Conservation (phyloP, 1,140 invertebrate species). For the Meloidogyne floridensis region DNA sequence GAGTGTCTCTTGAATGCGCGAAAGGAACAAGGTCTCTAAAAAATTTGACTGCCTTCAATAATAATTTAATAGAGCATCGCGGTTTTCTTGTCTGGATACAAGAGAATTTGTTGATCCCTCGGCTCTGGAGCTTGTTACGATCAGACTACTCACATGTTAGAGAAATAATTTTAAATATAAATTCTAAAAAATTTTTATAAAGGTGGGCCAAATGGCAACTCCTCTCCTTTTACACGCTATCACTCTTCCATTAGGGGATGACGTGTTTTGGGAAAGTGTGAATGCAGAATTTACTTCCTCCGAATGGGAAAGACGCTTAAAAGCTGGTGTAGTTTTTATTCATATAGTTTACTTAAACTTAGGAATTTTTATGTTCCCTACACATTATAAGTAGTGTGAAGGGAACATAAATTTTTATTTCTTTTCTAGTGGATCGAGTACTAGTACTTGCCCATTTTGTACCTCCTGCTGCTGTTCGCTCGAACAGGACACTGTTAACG, state of each 20-base stretch:
- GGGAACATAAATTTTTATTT: slow-evolving; percentile 26
- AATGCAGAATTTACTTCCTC: slow-evolving; percentile 87
- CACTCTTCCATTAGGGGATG: slow-evolving; percentile 84
- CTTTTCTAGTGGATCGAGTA: slow-evolving; percentile 55
- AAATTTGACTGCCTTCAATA: background rate
- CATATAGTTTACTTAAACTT: slow-evolving; percentile 23
- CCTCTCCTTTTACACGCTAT: slow-evolving; percentile 90
- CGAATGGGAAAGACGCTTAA: slow-evolving; percentile 86
- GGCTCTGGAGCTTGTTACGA: slow-evolving; percentile 90
- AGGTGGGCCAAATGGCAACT: slow-evolving; percentile 67
- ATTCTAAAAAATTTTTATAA: background rate
- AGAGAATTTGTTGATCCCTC: slow-evolving; percentile 89
- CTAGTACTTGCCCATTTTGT: slow-evolving; percentile 69
- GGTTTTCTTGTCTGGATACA: slow-evolving; percentile 97
- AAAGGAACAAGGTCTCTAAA: slow-evolving; percentile 74
- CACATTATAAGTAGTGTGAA: background rate
- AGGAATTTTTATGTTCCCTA: background rate
- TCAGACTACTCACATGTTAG: slow-evolving; percentile 77
- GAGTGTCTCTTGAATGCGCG: slow-evolving; percentile 85
- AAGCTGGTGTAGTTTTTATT: slow-evolving; percentile 72
- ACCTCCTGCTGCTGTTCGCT: slow-evolving; percentile 81
- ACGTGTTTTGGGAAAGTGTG: slow-evolving; percentile 90
- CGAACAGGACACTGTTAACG: slow-evolving; percentile 83
- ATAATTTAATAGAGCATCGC: slow-evolving; percentile 62
- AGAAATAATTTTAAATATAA: background rate